phyloP scores from a whole-genome alignment of 2,113 vertebrate species.

The Rhegmatorhina hoffmannsi region DNA sequence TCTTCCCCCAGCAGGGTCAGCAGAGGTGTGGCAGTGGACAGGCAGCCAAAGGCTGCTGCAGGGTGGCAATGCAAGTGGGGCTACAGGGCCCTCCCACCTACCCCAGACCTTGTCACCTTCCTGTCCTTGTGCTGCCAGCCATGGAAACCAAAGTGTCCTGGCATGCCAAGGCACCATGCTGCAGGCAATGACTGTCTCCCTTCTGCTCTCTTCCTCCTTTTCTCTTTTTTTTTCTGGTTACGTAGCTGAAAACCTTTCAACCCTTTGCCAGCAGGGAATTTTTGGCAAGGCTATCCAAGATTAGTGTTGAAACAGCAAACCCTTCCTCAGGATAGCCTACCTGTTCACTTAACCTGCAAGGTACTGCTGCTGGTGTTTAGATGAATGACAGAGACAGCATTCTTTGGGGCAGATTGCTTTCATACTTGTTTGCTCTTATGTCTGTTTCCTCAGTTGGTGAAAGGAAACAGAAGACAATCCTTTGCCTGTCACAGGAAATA shows the following conservation, averaged over 20 bases:
- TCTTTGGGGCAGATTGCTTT: not conserved
- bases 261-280: not conserved
- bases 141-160: rapidly evolving
- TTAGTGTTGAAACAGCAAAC: not conserved
- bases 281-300: not conserved
- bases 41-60: not conserved
- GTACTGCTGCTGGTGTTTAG: not conserved
- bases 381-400: not conserved
- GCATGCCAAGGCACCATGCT: rapidly evolving
- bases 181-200: rapidly evolving
- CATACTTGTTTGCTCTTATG: not conserved
- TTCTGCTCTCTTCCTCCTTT: too few relatives aligned
- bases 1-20: too few relatives aligned
- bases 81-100: too few relatives aligned
- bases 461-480: not conserved
- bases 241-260: not conserved
- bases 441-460: not conserved
- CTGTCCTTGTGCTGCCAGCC: too few relatives aligned
- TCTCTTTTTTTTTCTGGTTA: not conserved
- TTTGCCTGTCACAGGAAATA: not conserved
- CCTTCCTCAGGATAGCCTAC: not conserved
- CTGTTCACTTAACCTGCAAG: not conserved
- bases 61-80: rapidly evolving
- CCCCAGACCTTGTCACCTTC: too few relatives aligned
- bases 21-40: rapidly evolving